Percentiles rank a stretch among this genome's conserved stretches.
phyloP scores from a whole-genome alignment of 2,888 invertebrate genomes.

The Branchellion lobata region DNA sequence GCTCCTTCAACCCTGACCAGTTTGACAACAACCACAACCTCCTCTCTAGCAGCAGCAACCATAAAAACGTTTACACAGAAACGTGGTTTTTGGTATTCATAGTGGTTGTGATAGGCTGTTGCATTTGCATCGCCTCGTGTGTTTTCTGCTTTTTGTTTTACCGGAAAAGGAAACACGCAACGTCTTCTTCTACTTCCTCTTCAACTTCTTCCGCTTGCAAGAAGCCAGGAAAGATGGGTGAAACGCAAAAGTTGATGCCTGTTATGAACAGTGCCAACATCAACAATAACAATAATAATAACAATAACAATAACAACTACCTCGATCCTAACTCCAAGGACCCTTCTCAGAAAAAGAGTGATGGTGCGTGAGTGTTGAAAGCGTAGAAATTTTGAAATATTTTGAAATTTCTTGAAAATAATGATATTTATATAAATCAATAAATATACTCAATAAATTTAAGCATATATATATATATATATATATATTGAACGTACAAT shows the following conservation, averaged over 20 bases:
- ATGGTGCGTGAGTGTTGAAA: too few relatives aligned
- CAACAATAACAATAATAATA: neutral
- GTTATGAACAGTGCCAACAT: slow-evolving; percentile 1
- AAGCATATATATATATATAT: too few relatives aligned
- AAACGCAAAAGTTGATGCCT: slow-evolving; percentile 10
- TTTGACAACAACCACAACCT: too few relatives aligned
- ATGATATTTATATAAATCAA: neutral
- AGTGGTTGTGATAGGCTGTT: slow-evolving; percentile 2
- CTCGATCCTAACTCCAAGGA: neutral
- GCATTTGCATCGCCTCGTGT: slow-evolving; percentile 31
- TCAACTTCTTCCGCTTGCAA: slow-evolving; percentile 10
- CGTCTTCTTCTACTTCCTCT: neutral
- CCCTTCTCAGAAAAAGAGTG: neutral
- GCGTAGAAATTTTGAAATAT: too few relatives aligned
- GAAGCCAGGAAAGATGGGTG: neutral
- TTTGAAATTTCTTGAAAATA: neutral
- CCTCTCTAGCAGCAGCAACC: too few relatives aligned
- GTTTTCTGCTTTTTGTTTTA: slow-evolving; percentile 30
- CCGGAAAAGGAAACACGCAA: neutral
- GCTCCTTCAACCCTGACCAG: too few relatives aligned
- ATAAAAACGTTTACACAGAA: slow-evolving; percentile 18
- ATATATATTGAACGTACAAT: too few relatives aligned
- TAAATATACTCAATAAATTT: neutral
- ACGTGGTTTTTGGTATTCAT: slow-evolving; percentile 40
- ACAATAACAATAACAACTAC: neutral